Evolutionary conservation across 2,888 invertebrate species (phyloP).

Genomic region (Drosophila sordidapex): DNA sequence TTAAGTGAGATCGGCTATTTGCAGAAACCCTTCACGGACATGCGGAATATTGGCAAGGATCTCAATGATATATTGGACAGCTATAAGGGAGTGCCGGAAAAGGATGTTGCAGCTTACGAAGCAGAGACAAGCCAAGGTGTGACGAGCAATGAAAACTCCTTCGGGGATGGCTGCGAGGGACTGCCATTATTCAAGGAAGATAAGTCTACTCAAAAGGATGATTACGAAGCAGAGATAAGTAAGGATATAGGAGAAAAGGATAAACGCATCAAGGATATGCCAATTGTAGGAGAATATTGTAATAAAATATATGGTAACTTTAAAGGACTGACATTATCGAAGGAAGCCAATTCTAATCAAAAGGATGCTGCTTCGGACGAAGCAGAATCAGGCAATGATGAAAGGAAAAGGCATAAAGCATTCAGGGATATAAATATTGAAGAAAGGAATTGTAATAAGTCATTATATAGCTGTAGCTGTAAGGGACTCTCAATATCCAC

Average conservation of each 20-base stretch:
- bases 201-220: neutral
- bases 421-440: neutral
- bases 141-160: no score
- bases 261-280: neutral
- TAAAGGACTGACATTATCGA: neutral
- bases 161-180: neutral
- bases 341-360: neutral
- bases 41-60: constrained; percentile 33
- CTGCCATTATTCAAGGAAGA: neutral
- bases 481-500: neutral
- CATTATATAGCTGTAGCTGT: neutral
- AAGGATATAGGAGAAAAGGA: neutral
- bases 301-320: neutral
- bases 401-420: neutral
- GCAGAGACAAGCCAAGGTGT: neutral
- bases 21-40: constrained; percentile 50
- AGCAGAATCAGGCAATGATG: no score
- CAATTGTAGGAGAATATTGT: no score
- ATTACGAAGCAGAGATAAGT: neutral
- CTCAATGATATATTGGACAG: constrained; percentile 49
- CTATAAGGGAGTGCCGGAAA: constrained; percentile 42
- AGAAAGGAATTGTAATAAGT: neutral
- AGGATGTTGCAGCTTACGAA: neutral
- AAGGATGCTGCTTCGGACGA: neutral
- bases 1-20: constrained; percentile 49